A percentile compares a stretch with the other conserved stretches of the same genome.
Conservation (phyloP, 2,113 vertebrate genomes). For the Rutilus rutilus region DNA sequence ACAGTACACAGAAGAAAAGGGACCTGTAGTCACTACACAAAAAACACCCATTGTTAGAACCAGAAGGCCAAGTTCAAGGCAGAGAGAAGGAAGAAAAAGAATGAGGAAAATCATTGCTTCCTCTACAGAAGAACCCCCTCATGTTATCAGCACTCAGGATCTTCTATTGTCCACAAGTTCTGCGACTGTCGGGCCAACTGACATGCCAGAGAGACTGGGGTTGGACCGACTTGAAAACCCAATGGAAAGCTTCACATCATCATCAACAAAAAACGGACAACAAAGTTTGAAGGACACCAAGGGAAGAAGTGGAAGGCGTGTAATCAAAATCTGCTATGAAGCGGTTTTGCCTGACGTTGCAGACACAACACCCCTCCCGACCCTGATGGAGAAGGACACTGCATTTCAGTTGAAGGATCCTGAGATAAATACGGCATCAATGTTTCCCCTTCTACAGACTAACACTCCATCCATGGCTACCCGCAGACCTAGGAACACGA, state of each 20-base stretch:
- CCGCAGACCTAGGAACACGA: slow-evolving; percentile 58
- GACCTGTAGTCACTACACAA: slow-evolving; percentile 8
- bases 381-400: neutral
- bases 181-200: neutral
- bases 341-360: neutral
- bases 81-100: slow-evolving; percentile 57
- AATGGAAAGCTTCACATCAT: neutral
- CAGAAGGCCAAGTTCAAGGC: slow-evolving; percentile 58
- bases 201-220: neutral
- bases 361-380: neutral
- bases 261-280: neutral
- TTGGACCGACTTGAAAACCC: slow-evolving; percentile 38
- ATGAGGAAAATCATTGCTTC: slow-evolving; percentile 58
- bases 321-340: slow-evolving; percentile 34
- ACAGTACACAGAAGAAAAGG: slow-evolving; percentile 49
- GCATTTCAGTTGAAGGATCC: slow-evolving; percentile 11
- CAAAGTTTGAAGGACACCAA: slow-evolving; percentile 48
- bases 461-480: slow-evolving; percentile 46
- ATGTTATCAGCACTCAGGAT: slow-evolving; percentile 37
- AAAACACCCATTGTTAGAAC: slow-evolving; percentile 55
- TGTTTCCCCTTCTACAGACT: slow-evolving; percentile 31
- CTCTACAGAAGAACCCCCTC: slow-evolving; percentile 25
- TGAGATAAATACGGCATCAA: slow-evolving; percentile 27
- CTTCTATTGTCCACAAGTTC: neutral
- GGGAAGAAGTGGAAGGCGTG: slow-evolving; percentile 30